These are phyloP conservation scores for Eristalis arbustorum DNA, from an alignment of 2,888 invertebrate genomes.

Conservation along the genomic window DNA sequence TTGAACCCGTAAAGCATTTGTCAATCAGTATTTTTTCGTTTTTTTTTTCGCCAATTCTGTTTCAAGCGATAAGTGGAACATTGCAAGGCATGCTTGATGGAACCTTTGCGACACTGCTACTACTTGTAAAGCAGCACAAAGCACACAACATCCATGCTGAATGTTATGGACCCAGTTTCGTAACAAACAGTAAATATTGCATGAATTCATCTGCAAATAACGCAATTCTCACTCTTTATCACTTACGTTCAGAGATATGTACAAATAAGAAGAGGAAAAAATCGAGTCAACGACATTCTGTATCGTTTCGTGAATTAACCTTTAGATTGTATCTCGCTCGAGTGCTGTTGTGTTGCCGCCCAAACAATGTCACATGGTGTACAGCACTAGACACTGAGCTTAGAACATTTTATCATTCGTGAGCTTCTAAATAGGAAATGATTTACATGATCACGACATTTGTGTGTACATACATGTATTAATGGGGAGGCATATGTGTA, in stretches of 20 bases:
- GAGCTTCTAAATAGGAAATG: conserved; percentile 27
- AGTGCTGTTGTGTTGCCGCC: background rate
- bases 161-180: background rate
- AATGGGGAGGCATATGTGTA: background rate
- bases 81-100: background rate
- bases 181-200: background rate
- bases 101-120: background rate
- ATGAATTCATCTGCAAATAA: background rate
- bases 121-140: background rate
- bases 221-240: background rate
- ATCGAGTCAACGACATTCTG: conserved; percentile 23
- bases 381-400: background rate
- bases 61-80: background rate
- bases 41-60: background rate
- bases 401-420: conserved; percentile 25
- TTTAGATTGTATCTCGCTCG: conserved; percentile 16
- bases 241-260: background rate
- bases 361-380: conserved; percentile 14
- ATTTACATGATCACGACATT: conserved; percentile 18
- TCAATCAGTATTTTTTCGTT: background rate
- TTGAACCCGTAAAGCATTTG: conserved; percentile 2
- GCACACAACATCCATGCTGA: background rate
- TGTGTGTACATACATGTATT: background rate
- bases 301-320: conserved; percentile 17
- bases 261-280: background rate